Percentiles rank a stretch among this genome's conserved stretches.
phyloP scores from a whole-genome alignment of 1,140 invertebrate species.

The Drosophila lacteicornis region DNA sequence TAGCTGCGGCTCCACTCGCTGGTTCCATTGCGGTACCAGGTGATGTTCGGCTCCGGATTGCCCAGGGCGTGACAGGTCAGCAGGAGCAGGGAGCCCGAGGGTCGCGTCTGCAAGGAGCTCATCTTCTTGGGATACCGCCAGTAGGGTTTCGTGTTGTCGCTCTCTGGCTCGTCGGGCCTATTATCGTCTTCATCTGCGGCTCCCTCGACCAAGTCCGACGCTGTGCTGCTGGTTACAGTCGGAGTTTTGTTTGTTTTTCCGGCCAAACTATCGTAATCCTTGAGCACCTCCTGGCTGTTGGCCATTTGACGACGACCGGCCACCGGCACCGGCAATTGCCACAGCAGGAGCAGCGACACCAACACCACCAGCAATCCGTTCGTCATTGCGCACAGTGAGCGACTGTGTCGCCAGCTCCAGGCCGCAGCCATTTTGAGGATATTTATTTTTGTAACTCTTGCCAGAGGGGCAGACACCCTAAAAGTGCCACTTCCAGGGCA shows the following conservation, averaged over 20 bases:
- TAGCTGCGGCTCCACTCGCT: constrained; percentile 87
- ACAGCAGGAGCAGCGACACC: constrained; percentile 30
- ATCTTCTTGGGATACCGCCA: constrained; percentile 62
- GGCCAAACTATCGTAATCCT: constrained; percentile 80
- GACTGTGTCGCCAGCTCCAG: constrained; percentile 26
- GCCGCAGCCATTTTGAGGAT: constrained; percentile 53
- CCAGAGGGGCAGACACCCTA: constrained; percentile 31
- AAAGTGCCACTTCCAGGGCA: constrained; percentile 23
- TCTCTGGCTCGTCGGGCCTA: constrained; percentile 19
- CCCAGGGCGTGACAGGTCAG: constrained; percentile 89
- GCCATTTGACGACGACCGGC: constrained; percentile 38
- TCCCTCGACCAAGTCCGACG: constrained; percentile 15
- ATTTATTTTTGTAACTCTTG: constrained; percentile 74
- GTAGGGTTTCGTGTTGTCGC: constrained; percentile 30
- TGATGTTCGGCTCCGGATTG: constrained; percentile 91
- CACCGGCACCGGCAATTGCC: constrained; percentile 2
- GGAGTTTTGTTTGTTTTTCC: constrained; percentile 1
- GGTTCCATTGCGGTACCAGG: constrained; percentile 91
- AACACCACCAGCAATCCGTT: constrained; percentile 31
- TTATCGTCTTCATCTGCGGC: constrained; percentile 50
- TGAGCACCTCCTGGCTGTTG: constrained; percentile 56
- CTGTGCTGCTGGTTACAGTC: constrained; percentile 6
- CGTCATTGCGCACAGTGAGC: constrained; percentile 24
- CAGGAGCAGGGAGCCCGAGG: constrained; percentile 88
- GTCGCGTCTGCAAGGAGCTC: constrained; percentile 86